These are phyloP conservation scores for Pagetopsis macropterus DNA, from an alignment of 2,797 vertebrate species.

Conservation along the genomic window DNA sequence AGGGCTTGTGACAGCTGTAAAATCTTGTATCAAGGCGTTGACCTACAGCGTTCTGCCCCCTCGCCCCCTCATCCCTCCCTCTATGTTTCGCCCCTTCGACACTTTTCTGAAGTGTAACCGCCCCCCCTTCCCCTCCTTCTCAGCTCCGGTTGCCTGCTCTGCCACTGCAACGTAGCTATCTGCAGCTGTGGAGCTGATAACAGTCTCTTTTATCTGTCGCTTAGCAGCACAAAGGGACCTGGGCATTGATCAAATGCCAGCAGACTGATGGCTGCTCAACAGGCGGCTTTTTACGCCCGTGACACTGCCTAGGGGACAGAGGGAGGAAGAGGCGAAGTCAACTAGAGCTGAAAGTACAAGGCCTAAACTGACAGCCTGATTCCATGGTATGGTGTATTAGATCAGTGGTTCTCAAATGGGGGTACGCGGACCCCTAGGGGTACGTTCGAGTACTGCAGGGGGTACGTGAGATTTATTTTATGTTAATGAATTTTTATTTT, in stretches of 20 bases:
- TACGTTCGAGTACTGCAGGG: too few relatives aligned
- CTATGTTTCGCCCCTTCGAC: constrained; percentile 52
- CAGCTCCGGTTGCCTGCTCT: constrained; percentile 50
- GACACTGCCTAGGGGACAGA: constrained; percentile 65
- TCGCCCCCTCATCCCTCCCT: constrained; percentile 45
- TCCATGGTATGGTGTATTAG: constrained; percentile 14
- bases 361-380: constrained; percentile 54
- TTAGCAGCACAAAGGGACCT: constrained; percentile 84
- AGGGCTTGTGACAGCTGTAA: constrained; percentile 80
- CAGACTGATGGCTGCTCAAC: constrained; percentile 83
- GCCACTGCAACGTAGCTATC: constrained; percentile 69
- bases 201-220: constrained; percentile 84
- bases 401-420: too few relatives aligned
- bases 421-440: too few relatives aligned
- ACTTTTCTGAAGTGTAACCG: constrained; percentile 65
- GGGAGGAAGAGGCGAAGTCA: constrained; percentile 55
- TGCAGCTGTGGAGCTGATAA: constrained; percentile 81
- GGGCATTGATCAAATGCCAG: constrained; percentile 86
- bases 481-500: too few relatives aligned
- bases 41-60: constrained; percentile 69
- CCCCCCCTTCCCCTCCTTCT: constrained; percentile 7
- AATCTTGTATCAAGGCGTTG: constrained; percentile 79
- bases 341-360: constrained; percentile 58
- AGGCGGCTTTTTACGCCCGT: constrained; percentile 71
- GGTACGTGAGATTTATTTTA: too few relatives aligned